These are phyloP conservation scores for Colius striatus DNA, from an alignment of 2,113 vertebrate genomes.

Conservation along the genomic window DNA sequence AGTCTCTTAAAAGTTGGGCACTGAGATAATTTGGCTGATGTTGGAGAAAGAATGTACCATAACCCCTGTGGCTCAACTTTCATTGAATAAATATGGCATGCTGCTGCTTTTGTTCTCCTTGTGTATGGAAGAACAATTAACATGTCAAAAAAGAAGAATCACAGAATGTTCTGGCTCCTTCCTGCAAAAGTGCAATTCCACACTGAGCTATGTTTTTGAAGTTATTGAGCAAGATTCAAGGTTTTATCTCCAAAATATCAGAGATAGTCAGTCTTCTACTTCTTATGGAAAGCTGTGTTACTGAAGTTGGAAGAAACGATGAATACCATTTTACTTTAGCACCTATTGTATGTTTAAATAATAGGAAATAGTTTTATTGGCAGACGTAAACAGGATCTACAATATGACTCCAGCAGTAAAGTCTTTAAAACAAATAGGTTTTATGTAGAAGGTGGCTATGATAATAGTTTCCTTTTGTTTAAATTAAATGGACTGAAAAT, in stretches of 20 bases:
- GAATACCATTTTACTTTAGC: background rate
- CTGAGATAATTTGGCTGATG: constrained; percentile 85
- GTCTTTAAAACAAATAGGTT: background rate
- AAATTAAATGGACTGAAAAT: background rate
- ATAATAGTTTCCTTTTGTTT: background rate
- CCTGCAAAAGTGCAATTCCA: constrained; percentile 66
- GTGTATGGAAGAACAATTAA: constrained; percentile 80
- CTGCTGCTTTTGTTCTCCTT: constrained; percentile 78
- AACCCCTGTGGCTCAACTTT: constrained; percentile 79
- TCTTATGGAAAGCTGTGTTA: background rate
- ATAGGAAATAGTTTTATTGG: background rate
- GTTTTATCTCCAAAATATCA: constrained; percentile 69
- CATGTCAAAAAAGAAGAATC: constrained; percentile 80
- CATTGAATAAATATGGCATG: constrained; percentile 79
- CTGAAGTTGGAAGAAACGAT: constrained; percentile 16
- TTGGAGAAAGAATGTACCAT: constrained; percentile 77
- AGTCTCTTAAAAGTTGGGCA: constrained; percentile 81
- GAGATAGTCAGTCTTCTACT: constrained; percentile 1
- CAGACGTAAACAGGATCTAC: background rate
- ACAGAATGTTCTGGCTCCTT: constrained; percentile 67
- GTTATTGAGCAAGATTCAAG: constrained; percentile 58
- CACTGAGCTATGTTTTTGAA: constrained; percentile 68
- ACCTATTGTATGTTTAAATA: background rate
- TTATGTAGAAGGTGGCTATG: background rate
- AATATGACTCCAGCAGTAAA: background rate